Percentiles rank a stretch among this genome's conserved stretches.
These are phyloP conservation scores for Paradisaea rubra DNA, from an alignment of 2,113 vertebrate species.

Conservation along the genomic window DNA sequence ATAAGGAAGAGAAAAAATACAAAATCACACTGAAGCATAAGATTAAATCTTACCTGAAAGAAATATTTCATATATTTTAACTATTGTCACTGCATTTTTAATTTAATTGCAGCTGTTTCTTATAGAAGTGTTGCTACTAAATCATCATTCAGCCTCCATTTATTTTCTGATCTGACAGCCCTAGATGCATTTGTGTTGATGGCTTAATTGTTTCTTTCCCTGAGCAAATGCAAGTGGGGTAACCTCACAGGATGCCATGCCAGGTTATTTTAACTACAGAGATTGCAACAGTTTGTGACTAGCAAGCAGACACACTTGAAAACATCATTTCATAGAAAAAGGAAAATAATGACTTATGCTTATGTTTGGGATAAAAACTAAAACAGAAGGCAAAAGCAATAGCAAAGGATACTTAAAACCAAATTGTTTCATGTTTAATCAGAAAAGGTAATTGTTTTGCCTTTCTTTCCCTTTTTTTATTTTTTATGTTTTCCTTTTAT, in stretches of 20 bases:
- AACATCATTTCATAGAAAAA: background rate
- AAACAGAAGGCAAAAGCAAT: background rate
- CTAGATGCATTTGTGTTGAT: background rate
- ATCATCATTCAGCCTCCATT: background rate
- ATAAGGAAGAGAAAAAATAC: background rate
- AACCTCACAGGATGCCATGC: background rate
- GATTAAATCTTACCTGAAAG: background rate
- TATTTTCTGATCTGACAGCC: background rate
- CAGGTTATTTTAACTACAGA: background rate
- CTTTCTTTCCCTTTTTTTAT: background rate
- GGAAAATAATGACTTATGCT: rapidly evolving
- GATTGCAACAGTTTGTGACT: background rate
- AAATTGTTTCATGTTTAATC: background rate
- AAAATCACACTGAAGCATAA: background rate
- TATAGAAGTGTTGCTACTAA: background rate
- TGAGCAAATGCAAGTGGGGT: background rate
- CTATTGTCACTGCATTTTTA: background rate
- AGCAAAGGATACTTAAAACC: background rate
- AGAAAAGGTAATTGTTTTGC: background rate
- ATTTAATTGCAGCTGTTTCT: background rate
- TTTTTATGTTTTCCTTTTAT: background rate
- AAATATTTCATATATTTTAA: background rate
- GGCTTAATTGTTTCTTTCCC: background rate
- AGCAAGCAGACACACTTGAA: background rate
- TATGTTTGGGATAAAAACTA: background rate